These are phyloP conservation scores for Idaea aversata DNA, from an alignment of 2,888 invertebrate genomes.

Conservation along the genomic window DNA sequence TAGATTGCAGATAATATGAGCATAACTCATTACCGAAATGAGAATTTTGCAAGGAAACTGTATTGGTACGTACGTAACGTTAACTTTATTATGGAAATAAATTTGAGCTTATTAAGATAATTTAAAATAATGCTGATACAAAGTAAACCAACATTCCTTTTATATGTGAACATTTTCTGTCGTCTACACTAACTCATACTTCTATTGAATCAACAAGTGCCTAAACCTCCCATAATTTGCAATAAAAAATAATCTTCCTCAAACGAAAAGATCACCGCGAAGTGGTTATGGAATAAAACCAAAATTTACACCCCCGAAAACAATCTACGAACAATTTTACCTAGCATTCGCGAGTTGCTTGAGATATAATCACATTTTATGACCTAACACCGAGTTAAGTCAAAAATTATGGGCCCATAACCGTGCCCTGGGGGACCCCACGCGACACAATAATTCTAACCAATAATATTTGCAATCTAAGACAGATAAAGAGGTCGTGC, in stretches of 20 bases:
- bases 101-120: not conserved
- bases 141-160: not conserved
- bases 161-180: not conserved
- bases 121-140: not conserved
- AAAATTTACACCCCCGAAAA: constrained; percentile 60
- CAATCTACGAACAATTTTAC: constrained; percentile 70
- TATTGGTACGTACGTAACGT: not conserved
- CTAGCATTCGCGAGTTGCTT: constrained; percentile 69
- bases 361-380: constrained; percentile 78
- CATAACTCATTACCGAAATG: constrained; percentile 40
- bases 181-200: not conserved
- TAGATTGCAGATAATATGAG: constrained; percentile 36
- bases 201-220: not conserved
- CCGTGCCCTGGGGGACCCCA: constrained; percentile 71
- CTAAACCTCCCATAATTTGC: constrained; percentile 5
- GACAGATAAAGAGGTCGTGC: constrained; percentile 57
- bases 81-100: not conserved
- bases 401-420: constrained; percentile 74
- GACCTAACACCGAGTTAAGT: constrained; percentile 76
- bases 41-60: constrained; percentile 2
- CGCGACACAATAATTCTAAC: constrained; percentile 63
- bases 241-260: constrained; percentile 33
- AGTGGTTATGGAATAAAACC: constrained; percentile 57
- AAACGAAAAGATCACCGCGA: constrained; percentile 40
- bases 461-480: constrained; percentile 71